Conservation (phyloP, 64 coral and sea anemone genomes). For the Stichodactyla mertensii region DNA sequence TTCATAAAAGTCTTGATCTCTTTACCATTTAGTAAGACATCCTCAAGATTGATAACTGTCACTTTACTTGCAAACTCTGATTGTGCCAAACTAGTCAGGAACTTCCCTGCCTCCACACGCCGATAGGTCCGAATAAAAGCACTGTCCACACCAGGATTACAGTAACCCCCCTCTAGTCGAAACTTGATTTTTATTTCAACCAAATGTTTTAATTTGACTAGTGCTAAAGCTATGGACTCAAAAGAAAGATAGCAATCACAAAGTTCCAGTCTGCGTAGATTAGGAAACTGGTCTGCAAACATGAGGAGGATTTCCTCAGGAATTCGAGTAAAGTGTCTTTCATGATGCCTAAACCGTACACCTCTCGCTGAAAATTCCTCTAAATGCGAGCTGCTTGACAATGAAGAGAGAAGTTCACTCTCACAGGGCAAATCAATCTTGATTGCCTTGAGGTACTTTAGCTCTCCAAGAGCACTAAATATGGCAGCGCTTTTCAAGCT, state of each 20-base stretch:
- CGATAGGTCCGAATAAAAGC: conserved; percentile 43
- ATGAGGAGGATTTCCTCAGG: conserved; percentile 43
- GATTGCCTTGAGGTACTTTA: conserved; percentile 34
- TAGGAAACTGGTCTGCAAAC: conserved; percentile 40
- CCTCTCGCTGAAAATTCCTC: conserved; percentile 47
- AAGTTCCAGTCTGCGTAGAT: conserved; percentile 31
- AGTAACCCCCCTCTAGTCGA: conserved; percentile 40
- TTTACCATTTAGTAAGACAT: conserved; percentile 35
- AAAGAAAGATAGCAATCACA: conserved; percentile 45
- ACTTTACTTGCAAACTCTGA: conserved; percentile 31
- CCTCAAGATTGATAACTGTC: conserved; percentile 35
- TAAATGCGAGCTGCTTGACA: conserved; percentile 25
- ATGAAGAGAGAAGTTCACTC: conserved; percentile 13
- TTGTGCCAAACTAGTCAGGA: conserved; percentile 16
- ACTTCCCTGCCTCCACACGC: conserved; percentile 14
- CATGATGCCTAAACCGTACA: conserved; percentile 27
- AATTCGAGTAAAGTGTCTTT: conserved; percentile 38
- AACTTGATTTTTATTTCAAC: conserved; percentile 38
- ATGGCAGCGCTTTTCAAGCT: conserved; percentile 36
- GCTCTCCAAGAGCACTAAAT: conserved; percentile 31
- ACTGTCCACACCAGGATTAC: conserved; percentile 46
- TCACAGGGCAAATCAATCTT: conserved; percentile 39
- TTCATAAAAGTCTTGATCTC: conserved; percentile 42
- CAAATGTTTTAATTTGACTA: conserved; percentile 36
- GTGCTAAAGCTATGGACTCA: conserved; percentile 20